These are phyloP conservation scores for Parauchenoglanis ngamensis DNA, from an alignment of 2,797 vertebrate species.

Conservation along the genomic window DNA sequence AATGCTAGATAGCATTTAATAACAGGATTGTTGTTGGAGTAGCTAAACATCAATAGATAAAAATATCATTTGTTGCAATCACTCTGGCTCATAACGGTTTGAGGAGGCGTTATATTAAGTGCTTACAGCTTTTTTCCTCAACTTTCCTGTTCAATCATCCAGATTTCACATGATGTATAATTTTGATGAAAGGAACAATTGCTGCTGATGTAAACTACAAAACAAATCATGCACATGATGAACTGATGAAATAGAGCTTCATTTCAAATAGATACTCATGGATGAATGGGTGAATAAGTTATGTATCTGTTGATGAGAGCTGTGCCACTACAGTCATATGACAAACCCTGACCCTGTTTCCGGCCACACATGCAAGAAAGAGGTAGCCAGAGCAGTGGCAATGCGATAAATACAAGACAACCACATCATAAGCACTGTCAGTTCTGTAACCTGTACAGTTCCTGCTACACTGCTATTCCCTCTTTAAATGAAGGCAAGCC, in stretches of 20 bases:
- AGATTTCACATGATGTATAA: not conserved
- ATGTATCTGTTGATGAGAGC: not conserved
- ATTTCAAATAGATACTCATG: not conserved
- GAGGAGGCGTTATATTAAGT: not conserved
- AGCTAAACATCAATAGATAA: not conserved
- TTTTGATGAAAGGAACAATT: not conserved
- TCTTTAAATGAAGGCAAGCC: not conserved
- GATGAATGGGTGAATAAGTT: not conserved
- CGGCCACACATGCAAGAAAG: too few relatives aligned
- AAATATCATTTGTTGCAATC: not conserved
- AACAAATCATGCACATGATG: not conserved
- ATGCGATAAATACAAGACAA: too few relatives aligned
- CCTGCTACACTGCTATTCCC: not conserved
- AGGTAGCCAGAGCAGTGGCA: too few relatives aligned
- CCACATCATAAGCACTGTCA: not conserved
- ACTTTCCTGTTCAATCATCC: not conserved
- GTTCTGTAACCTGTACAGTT: not conserved
- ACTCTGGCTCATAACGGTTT: not conserved
- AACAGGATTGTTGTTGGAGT: not conserved
- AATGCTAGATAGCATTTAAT: not conserved
- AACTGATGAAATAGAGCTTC: not conserved
- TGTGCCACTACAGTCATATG: not conserved
- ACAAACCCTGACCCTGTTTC: not conserved
- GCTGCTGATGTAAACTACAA: not conserved
- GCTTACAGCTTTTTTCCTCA: not conserved